Evolutionary conservation across 2,888 invertebrate genomes (phyloP), one percentile per base, ranked within the genome.

Genomic region (Alviniconcha strummeri): DNA sequence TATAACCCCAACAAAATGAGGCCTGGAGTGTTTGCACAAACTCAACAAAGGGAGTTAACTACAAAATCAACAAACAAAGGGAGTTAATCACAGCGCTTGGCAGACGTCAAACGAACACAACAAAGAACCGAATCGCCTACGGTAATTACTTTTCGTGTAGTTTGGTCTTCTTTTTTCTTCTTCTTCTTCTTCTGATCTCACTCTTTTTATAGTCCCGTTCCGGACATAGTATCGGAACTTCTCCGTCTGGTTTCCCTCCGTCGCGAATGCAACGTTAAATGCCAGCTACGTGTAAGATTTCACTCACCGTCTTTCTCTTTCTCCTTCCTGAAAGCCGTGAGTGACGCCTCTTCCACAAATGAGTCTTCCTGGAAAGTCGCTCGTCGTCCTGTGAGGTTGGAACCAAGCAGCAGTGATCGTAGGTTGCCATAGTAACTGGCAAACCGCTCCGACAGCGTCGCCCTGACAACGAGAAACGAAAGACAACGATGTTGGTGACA

Each of bases 361-460:
- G 87, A 88, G 69, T 88, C 90, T 72, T 91, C 91, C 60, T 90
- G 89, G 55, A 85, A 85, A 8, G 89, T 88, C 19, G 81, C 81
- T 11, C 90, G 86, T 17, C 91, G 87, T 5, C 91, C 91, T 7
- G 89, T 86, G 36, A 91, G 85, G 82, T 91, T 90, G 54, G 89
- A 88, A 13, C 91, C 91, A 78, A 91, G 87, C 55, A 91, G 86
- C 81, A 90, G 86, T 0, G 90, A 89, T 13, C 91, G 87, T 17
- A 91, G 86, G 87, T 90, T 91, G 15, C 91, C 91, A 87, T 90
- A 91, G 86, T 89, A 90, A 60, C 88, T 89, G 57, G 91, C 90
- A 57, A 91, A 89, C 83, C 90, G 90, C 85, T 91, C 90, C 13
- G 90, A 88, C 57, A 91, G 83, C 1, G 90, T 90, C 15, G 90